Percentiles rank a stretch among this genome's conserved stretches.
phyloP scores from a whole-genome alignment of 2,113 vertebrate genomes.

The Sitta europaea region DNA sequence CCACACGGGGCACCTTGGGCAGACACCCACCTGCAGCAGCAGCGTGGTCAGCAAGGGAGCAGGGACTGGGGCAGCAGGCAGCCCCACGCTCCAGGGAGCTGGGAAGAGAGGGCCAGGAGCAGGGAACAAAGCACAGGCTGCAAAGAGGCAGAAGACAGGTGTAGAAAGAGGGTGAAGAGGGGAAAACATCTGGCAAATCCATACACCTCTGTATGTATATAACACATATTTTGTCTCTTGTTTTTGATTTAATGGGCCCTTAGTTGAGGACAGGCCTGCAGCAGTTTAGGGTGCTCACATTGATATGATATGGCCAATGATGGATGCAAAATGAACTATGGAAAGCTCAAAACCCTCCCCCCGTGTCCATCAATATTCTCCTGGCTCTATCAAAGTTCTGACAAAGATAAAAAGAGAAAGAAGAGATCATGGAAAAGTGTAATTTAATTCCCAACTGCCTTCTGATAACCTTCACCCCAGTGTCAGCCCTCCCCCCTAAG shows the following conservation, averaged over 20 bases:
- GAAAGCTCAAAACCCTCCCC: background rate
- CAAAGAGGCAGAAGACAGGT: background rate
- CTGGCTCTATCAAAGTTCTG: background rate
- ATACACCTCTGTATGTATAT: fast-evolving
- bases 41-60: background rate
- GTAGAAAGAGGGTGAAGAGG: fast-evolving
- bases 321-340: fast-evolving
- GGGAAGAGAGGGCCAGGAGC: background rate
- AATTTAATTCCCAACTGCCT: background rate
- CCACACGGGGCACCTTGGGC: background rate
- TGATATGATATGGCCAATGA: too few species aligned
- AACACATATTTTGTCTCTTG: background rate
- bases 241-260: background rate
- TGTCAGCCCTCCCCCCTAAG: background rate
- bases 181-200: background rate
- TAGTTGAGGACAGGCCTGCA: background rate
- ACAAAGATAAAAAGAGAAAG: background rate
- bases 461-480: background rate
- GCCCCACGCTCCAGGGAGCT: background rate
- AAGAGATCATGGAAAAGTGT: background rate
- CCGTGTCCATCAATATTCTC: background rate
- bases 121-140: background rate
- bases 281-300: background rate
- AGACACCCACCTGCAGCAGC: background rate
- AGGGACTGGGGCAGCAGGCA: background rate